These are phyloP conservation scores for Tinamus guttatus DNA, from an alignment of 2,113 vertebrate species.

Conservation along the genomic window DNA sequence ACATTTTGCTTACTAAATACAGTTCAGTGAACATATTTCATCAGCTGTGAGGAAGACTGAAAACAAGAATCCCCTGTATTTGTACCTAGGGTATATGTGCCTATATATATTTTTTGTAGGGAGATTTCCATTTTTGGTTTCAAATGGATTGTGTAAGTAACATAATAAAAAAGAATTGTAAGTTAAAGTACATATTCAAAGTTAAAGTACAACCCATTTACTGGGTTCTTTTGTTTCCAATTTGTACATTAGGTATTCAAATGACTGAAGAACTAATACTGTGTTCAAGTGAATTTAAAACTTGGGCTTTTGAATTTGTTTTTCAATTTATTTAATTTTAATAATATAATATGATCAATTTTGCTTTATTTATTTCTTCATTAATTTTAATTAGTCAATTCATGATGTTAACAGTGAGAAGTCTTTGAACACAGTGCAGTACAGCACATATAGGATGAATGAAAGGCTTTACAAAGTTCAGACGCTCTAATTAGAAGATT, in stretches of 20 bases:
- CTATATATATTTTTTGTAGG: not conserved
- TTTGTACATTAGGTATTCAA: not conserved
- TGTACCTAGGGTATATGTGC: not conserved
- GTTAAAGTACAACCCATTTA: not conserved
- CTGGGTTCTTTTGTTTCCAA: not conserved
- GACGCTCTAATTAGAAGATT: not conserved
- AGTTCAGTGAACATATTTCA: not conserved
- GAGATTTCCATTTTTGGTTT: not conserved
- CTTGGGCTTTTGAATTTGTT: not conserved
- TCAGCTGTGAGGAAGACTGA: not conserved
- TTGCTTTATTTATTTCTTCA: not conserved
- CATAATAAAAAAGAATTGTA: not conserved
- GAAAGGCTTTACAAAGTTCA: not conserved
- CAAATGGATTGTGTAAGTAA: not conserved
- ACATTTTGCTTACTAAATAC: not conserved
- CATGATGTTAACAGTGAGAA: not conserved
- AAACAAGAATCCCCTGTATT: not conserved
- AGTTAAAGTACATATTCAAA: not conserved
- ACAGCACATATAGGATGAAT: not conserved
- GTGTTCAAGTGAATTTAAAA: not conserved
- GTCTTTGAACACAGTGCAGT: not conserved
- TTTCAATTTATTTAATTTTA: not conserved
- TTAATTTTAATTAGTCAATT: constrained; percentile 20
- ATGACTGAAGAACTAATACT: not conserved
- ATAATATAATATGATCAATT: not conserved